Evolutionary conservation across 2,888 invertebrate genomes (phyloP).

Genomic region (Lasioglossum morio): DNA sequence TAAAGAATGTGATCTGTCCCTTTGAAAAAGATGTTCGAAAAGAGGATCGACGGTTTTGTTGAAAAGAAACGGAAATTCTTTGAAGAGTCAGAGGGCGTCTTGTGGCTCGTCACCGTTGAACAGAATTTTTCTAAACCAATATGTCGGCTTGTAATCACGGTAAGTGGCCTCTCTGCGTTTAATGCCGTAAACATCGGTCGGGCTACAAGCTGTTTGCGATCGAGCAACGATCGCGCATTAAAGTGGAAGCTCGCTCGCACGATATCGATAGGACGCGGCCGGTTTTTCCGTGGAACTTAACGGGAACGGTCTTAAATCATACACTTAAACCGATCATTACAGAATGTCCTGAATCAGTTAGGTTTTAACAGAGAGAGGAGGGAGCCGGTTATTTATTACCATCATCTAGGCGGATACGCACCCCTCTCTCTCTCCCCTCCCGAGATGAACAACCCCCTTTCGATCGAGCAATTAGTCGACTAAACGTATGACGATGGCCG

Average conservation of each 20-base stretch:
- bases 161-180: slow-evolving; percentile 49
- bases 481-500: slow-evolving; percentile 38
- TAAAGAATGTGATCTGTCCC: background rate
- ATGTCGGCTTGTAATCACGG: slow-evolving; percentile 54
- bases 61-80: background rate
- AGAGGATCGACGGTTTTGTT: background rate
- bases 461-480: slow-evolving; percentile 44
- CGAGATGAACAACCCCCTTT: background rate
- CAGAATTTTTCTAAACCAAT: slow-evolving; percentile 38
- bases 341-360: slow-evolving; percentile 55
- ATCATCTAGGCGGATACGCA: slow-evolving; percentile 39
- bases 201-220: slow-evolving; percentile 49
- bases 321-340: slow-evolving; percentile 52
- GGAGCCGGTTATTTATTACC: slow-evolving; percentile 46
- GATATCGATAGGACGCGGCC: slow-evolving; percentile 34
- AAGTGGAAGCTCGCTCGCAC: slow-evolving; percentile 17
- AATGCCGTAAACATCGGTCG: slow-evolving; percentile 49
- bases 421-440: background rate
- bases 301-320: slow-evolving; percentile 57
- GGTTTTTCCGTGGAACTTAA: slow-evolving; percentile 48
- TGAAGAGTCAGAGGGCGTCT: background rate
- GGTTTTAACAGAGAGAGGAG: slow-evolving; percentile 28
- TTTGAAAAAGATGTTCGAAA: background rate
- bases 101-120: background rate
- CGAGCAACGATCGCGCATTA: slow-evolving; percentile 45